Evolutionary conservation across 2,797 vertebrate genomes (phyloP).

Genomic region (Brotula barbata): DNA sequence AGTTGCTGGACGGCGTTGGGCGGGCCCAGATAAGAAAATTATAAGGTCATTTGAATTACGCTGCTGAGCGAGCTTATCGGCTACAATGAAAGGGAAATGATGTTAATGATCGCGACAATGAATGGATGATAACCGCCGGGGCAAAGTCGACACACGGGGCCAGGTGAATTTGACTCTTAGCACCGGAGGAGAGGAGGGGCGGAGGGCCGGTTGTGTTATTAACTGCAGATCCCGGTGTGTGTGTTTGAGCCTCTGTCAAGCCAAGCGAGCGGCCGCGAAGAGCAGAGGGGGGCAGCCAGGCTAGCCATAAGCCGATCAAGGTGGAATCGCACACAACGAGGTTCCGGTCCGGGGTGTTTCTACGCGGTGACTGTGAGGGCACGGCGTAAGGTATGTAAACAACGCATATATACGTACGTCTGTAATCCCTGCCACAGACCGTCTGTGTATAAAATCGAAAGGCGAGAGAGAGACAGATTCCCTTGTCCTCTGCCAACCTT

Average conservation of each 20-base stretch:
- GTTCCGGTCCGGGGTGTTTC: slow-evolving; percentile 60
- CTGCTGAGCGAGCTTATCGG: slow-evolving; percentile 51
- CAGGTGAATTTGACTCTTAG: slow-evolving; percentile 31
- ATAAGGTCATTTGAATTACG: slow-evolving; percentile 86
- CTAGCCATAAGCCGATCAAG: slow-evolving; percentile 80
- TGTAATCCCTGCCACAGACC: slow-evolving; percentile 6
- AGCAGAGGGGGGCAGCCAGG: slow-evolving; percentile 52
- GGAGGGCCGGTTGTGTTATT: slow-evolving; percentile 45
- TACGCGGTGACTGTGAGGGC: slow-evolving; percentile 64
- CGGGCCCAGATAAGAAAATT: slow-evolving; percentile 77
- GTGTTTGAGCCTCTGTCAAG: slow-evolving; percentile 55
- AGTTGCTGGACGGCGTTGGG: slow-evolving; percentile 63
- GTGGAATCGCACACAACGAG: slow-evolving; percentile 65
- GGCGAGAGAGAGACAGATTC: too few relatives aligned
- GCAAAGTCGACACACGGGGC: slow-evolving; percentile 62
- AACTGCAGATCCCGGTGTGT: slow-evolving; percentile 64
- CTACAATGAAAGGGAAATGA: slow-evolving; percentile 58
- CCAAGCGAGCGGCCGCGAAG: slow-evolving; percentile 51
- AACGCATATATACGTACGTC: background rate
- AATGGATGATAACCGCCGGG: slow-evolving; percentile 61
- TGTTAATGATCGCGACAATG: slow-evolving; percentile 42
- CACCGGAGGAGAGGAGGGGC: slow-evolving; percentile 30
- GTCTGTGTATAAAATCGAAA: background rate
- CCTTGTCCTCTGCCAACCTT: slow-evolving; percentile 73
- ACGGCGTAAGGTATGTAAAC: slow-evolving; percentile 69